These are phyloP conservation scores for Brachionus calyciflorus DNA, from an alignment of 1,140 invertebrate genomes.

Conservation along the genomic window DNA sequence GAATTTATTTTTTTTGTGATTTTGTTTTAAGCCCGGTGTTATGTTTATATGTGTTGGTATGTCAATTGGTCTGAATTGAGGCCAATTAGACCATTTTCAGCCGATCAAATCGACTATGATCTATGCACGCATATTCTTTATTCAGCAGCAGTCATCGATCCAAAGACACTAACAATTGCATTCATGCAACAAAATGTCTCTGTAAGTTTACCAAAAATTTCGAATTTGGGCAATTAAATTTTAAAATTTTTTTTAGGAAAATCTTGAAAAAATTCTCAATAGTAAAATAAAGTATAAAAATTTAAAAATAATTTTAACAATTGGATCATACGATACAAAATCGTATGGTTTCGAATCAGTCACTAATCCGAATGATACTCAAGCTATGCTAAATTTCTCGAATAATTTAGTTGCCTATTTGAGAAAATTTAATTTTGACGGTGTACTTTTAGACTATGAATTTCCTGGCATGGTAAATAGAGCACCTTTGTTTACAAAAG, in stretches of 20 bases:
- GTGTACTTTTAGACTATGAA: conserved; percentile 36
- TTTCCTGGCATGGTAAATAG: conserved; percentile 19
- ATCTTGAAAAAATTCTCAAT: conserved; percentile 9
- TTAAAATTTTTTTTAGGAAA: not conserved
- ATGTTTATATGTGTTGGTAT: conserved; percentile 45
- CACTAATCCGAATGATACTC: conserved; percentile 15
- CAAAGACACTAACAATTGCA: not conserved
- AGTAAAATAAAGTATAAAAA: not conserved
- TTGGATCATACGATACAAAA: conserved; percentile 39
- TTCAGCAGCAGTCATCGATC: conserved; percentile 41
- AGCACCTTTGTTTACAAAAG: not conserved
- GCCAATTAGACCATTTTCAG: not conserved
- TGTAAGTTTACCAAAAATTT: not conserved
- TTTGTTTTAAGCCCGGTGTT: not conserved
- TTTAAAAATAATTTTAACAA: conserved; percentile 30
- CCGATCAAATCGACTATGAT: conserved; percentile 25
- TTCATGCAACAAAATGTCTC: conserved; percentile 1
- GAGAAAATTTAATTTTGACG: conserved; percentile 24
- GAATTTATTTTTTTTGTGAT: too few relatives aligned
- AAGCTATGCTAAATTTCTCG: not conserved
- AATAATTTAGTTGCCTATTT: conserved; percentile 25
- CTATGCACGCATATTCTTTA: conserved; percentile 28
- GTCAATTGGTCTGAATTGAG: conserved; percentile 29
- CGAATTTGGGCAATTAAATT: not conserved
- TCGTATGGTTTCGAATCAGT: conserved; percentile 18